These are phyloP conservation scores for Tragopan temminckii DNA, from an alignment of 2,797 vertebrate genomes.

Conservation along the genomic window DNA sequence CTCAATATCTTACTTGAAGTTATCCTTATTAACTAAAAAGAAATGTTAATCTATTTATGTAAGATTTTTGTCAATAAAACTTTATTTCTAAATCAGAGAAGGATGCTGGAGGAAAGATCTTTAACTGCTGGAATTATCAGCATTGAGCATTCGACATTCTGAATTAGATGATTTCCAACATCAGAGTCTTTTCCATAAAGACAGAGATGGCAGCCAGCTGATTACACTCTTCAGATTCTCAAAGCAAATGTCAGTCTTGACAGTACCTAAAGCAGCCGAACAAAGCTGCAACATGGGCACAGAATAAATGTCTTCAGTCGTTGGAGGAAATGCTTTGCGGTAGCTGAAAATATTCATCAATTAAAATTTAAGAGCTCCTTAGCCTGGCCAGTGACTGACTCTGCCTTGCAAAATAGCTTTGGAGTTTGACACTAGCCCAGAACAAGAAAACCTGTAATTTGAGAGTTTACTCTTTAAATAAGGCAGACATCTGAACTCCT, in stretches of 20 bases:
- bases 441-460: not conserved
- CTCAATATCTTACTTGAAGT: not conserved
- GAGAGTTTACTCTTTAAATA: not conserved
- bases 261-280: not conserved
- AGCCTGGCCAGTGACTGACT: not conserved
- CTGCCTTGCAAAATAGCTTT: not conserved
- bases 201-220: not conserved
- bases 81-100: constrained; percentile 19
- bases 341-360: not conserved
- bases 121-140: not conserved
- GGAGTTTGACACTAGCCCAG: not conserved
- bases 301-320: not conserved
- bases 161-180: not conserved
- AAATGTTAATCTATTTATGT: not conserved
- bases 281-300: not conserved
- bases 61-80: not conserved
- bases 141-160: constrained; percentile 8
- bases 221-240: not conserved
- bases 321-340: not conserved
- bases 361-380: not conserved
- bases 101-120: not conserved
- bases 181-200: not conserved
- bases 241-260: constrained; percentile 16
- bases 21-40: not conserved
- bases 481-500: not conserved